Conservation (phyloP, 2,888 invertebrate species). For the Caenorhabditis plicata region DNA sequence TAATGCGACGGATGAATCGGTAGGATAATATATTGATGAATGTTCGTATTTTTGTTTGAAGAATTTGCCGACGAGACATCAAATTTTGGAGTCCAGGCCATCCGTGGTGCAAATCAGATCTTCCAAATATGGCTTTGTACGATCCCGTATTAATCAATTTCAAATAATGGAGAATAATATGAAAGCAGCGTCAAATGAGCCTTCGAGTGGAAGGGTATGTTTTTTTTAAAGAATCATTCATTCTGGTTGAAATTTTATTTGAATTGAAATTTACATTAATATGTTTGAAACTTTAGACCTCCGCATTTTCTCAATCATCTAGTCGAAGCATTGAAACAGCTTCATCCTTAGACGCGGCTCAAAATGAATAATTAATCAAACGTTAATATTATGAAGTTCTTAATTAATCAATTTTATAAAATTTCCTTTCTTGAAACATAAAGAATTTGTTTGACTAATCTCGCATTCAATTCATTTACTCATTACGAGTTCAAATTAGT, state of each 20-base stretch:
- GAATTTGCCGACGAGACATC: conserved; percentile 11
- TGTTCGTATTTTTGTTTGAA: conserved; percentile 1
- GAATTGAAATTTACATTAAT: too few species aligned
- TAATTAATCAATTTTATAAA: too few species aligned
- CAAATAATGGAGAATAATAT: conserved; percentile 18
- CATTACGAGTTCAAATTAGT: too few species aligned
- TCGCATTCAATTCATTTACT: too few species aligned
- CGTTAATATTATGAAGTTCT: too few species aligned
- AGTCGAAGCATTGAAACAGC: conserved; percentile 11
- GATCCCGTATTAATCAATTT: conserved; percentile 25
- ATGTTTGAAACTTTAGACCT: conserved; percentile 6
- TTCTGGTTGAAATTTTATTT: too few species aligned
- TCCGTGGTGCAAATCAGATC: conserved; percentile 17
- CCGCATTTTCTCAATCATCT: conserved; percentile 14
- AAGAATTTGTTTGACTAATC: too few species aligned
- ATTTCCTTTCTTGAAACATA: too few species aligned
- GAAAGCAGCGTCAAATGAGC: conserved; percentile 10
- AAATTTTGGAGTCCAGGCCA: conserved; percentile 12
- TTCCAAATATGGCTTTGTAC: conserved; percentile 18
- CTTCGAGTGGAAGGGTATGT: conserved; percentile 9
- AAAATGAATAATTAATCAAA: too few species aligned
- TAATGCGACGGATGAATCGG: conserved; percentile 17
- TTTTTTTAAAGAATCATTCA: too few species aligned
- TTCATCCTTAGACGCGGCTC: conserved; percentile 10
- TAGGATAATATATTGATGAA: not conserved